Conservation (phyloP, 2,113 vertebrate species). For the Xiphias gladius region DNA sequence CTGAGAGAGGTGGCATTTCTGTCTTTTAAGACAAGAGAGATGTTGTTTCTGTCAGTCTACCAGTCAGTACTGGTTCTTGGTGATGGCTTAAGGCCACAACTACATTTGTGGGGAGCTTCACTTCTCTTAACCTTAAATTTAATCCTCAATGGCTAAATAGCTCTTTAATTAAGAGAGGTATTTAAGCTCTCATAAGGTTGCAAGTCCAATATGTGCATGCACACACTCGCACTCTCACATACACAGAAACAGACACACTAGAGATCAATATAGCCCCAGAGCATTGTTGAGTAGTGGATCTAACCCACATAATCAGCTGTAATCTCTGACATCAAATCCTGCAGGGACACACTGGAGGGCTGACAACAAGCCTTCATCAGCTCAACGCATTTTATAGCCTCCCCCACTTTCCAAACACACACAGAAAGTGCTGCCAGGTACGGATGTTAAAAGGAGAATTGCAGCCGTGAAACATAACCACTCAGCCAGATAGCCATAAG, state of each 20-base stretch:
- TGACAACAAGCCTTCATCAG: slow-evolving; percentile 68
- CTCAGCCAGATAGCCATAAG: not conserved
- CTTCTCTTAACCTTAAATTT: slow-evolving; percentile 5
- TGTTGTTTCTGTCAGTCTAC: slow-evolving; percentile 17
- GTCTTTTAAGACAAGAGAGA: not conserved
- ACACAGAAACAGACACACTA: slow-evolving; percentile 2
- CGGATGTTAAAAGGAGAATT: slow-evolving; percentile 12
- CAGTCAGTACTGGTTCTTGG: slow-evolving; percentile 13
- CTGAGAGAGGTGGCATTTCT: not conserved
- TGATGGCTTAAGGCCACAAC: slow-evolving; percentile 2
- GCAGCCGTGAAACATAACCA: slow-evolving; percentile 2
- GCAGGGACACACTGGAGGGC: slow-evolving; percentile 57
- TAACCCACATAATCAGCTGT: slow-evolving; percentile 78
- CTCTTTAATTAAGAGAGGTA: slow-evolving; percentile 32
- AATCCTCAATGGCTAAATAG: slow-evolving; percentile 3
- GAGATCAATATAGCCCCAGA: slow-evolving; percentile 70
- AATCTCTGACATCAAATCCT: slow-evolving; percentile 80
- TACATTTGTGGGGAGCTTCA: not conserved
- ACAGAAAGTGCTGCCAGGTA: slow-evolving; percentile 27
- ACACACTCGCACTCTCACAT: not conserved
- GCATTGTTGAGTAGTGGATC: slow-evolving; percentile 56
- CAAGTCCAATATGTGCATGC: not conserved
- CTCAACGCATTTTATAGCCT: slow-evolving; percentile 59
- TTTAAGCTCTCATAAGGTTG: slow-evolving; percentile 11
- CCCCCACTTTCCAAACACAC: slow-evolving; percentile 28